Evolutionary conservation across 2,888 invertebrate genomes (phyloP), one percentile per base, ranked within the genome.

Genomic region (Diadromus collaris): DNA sequence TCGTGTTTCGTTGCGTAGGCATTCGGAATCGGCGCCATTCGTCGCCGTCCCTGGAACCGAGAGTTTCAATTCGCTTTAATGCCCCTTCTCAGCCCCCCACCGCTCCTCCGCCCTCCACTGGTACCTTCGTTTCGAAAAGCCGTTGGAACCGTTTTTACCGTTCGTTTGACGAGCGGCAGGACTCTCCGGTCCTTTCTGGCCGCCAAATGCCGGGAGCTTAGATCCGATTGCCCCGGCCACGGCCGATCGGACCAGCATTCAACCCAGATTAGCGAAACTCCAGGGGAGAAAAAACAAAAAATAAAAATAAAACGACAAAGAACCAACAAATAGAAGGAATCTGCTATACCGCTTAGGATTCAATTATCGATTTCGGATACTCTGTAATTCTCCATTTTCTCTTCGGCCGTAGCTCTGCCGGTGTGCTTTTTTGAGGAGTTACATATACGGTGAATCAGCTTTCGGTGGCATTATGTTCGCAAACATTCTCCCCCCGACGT

Each of bases 381-480:
- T 34, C 70, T 38, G 16, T 58, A 10, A 63, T 51, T 65, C 34
- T 79, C 58, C 56, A 51, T 54, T 61, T 72, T 61, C 4, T 58
- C 0, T 44, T 21, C 19, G n/a, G 29, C 10, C 34, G 24, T 48
- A 3, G 10, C 7, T 32, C 41, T 32, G 1, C 63, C 63, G n/a
- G n/a, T n/a, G n/a, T 19, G 41, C 13, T 38, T 13, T n/a, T 13
- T 38, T 4, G 38, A 38, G 38, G 38, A 38, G 13, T 38, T 38
- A 10, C 13, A 13, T 10, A 13, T 13, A 1, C 13, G 13, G 5
- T 10, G 10, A 56, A 83, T 85, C 84, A 74, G 82, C 81, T 83
- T 80, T 83, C 79, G 80, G 80, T 78, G 80, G 83, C 85, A 85
- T 84, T 86, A 85, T 2, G 85, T 84, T 81, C 77, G 76, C 84